Evolutionary conservation across 2,888 invertebrate species (phyloP), one percentile per base, ranked within the genome.

Genomic region (Oscheius sp.): DNA sequence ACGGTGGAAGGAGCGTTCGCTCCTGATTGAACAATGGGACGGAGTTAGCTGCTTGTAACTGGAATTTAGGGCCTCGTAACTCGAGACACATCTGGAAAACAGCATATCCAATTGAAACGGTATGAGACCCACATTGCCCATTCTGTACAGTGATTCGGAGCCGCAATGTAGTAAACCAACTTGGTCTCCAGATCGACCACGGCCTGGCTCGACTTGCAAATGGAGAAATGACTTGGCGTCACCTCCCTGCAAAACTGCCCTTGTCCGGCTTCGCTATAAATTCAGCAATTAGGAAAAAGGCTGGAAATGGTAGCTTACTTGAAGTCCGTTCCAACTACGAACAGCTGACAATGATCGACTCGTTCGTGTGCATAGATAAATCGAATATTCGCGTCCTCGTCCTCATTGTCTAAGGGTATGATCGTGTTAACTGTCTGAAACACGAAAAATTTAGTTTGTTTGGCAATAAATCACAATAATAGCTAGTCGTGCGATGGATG

Each of bases 141-240:
- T 33, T 84, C 81, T 9, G 79, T 74, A 5, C 85, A 84, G 48
- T 79, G 66, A n/a, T 76, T 62, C 21, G 76, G 71, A 55, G 86
- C 82, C 11, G 87, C 84, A 11, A 86, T 80, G 74, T 76, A 88
- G 63, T 85, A 88, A 53, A 88, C 82, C 47, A 84, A 80, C 7
- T 79, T 57, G 29, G 84, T 66, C 4, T 74, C 51, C 48, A 71
- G 47, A 70, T 88, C 88, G 32, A 86, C 79, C n/a, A 79, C 75
- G 47, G 83, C 62, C 13, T 74, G 76, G 7, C 83, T 80, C 21
- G 84, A 80, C 73, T 88, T 86, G 74, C 84, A 77, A 9, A 88
- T 81, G 9, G 84, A 77, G 78, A 78, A 84, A 29, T 76, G 55
- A 1, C 79, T 83, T 21, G 33, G 42, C 37, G 74, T 74, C 32